Evolutionary conservation across 2,888 invertebrate species (phyloP).

Genomic region (Luperina nickerlii): DNA sequence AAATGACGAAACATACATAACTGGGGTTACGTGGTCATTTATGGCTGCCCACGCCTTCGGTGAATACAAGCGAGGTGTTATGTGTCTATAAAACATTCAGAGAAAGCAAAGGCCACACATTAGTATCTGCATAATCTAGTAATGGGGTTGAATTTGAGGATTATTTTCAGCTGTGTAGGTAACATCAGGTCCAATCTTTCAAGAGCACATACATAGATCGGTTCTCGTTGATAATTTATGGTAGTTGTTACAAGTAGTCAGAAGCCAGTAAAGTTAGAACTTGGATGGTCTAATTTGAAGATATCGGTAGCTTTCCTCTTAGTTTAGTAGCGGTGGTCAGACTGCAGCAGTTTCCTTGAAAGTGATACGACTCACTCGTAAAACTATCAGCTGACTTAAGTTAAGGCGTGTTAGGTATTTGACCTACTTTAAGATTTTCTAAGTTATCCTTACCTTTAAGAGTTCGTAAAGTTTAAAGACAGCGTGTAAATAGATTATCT

Average conservation of each 20-base stretch:
- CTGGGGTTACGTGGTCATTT: background rate
- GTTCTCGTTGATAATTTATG: constrained; percentile 38
- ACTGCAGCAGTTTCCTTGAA: constrained; percentile 46
- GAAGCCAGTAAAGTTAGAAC: constrained; percentile 53
- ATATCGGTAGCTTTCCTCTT: constrained; percentile 33
- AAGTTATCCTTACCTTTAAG: background rate
- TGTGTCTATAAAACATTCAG: background rate
- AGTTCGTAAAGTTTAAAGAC: background rate
- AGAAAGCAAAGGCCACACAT: background rate
- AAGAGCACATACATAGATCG: background rate
- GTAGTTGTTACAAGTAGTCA: constrained; percentile 46
- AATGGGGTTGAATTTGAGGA: background rate
- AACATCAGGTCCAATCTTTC: background rate
- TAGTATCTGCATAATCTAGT: background rate
- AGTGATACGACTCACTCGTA: constrained; percentile 48
- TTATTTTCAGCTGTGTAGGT: background rate
- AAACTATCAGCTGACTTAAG: constrained; percentile 41
- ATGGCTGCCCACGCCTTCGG: too few species aligned
- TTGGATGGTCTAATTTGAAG: constrained; percentile 53
- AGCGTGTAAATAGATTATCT: background rate
- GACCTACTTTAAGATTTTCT: constrained; percentile 22
- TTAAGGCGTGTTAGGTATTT: constrained; percentile 8
- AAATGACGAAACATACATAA: background rate
- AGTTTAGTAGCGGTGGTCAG: constrained; percentile 44
- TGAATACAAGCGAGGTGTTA: background rate